Evolutionary conservation across 2,888 invertebrate species (phyloP), one percentile per base, ranked within the genome.

Genomic region (Amblyjoppa fuscipennis): DNA sequence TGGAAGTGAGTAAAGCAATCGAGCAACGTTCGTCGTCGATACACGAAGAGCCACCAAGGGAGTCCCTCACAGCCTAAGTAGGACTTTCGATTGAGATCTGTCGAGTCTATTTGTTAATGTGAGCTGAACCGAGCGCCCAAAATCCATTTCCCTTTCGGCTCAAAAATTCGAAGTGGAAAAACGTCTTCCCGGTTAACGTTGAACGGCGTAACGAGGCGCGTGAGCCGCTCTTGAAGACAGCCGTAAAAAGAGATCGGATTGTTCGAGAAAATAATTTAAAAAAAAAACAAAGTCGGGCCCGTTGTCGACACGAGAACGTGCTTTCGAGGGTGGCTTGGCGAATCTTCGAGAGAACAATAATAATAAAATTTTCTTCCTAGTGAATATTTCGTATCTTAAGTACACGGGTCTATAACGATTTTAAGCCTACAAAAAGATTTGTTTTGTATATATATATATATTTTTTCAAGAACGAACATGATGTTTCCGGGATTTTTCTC

Each of bases 61-160:
- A 90, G 89, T 91, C 90, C 89, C 89, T 92, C 90, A 90, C 90
- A 90, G 92, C 90, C 92, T 88, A 88, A 87, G 83, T 88, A 90
- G 90, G 89, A 91, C 89, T 91, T 91, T 90, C 86, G 88, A 87
- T 91, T 87, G 90, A 92, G 91, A 92, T 92, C 90, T 91, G 90
- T 87, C 61, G 73, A 79, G 79, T 88, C 85, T 88, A 87, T 86
- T 86, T 87, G 79, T 88, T 88, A 84, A 82, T 73, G 75, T 76
- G 81, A 85, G 87, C 85, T 88, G 16, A 86, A 89, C 85, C 86
- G 74, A 89, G 86, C 81, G 88, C 88, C 84, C 88, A 79, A 88
- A 88, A 85, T 83, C 53, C 28, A 73, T 81, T 78, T 41, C 34
- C 31, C 56, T 45, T 51, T 74, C 16, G 13, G 20, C 61, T 41